These are phyloP conservation scores for Euspilapteryx auroguttella DNA, from an alignment of 2,888 invertebrate species.

Conservation along the genomic window DNA sequence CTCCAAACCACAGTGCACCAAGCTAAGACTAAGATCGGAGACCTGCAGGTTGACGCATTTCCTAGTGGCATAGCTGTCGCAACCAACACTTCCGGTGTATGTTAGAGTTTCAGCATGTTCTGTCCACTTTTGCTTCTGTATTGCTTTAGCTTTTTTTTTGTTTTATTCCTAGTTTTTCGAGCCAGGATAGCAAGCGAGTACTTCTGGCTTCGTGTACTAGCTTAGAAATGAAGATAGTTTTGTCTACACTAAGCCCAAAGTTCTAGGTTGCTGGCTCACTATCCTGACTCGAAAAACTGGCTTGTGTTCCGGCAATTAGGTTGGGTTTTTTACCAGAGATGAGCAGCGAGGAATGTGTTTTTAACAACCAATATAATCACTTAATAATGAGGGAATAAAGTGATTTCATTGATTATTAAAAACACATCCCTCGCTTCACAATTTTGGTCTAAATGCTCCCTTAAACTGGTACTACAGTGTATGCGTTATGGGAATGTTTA, in stretches of 20 bases:
- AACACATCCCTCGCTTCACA: no score
- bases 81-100: slow-evolving; percentile 27
- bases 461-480: no score
- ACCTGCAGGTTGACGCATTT: slow-evolving; percentile 56
- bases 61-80: slow-evolving; percentile 1
- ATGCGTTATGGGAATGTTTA: not conserved
- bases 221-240: not conserved
- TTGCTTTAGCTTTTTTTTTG: not conserved
- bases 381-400: no score
- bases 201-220: not conserved
- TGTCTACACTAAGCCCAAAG: not conserved
- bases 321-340: no score
- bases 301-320: no score
- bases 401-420: no score
- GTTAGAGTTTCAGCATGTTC: slow-evolving; percentile 35
- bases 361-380: no score
- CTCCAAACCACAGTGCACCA: slow-evolving; percentile 60
- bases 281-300: no score
- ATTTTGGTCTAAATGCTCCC: no score
- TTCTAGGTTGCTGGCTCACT: not conserved
- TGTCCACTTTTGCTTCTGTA: slow-evolving; percentile 19
- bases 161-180: no score
- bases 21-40: slow-evolving; percentile 65
- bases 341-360: no score
- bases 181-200: no score